These are phyloP conservation scores for Marronus borbonicus DNA, from an alignment of 2,888 invertebrate species.

Conservation along the genomic window DNA sequence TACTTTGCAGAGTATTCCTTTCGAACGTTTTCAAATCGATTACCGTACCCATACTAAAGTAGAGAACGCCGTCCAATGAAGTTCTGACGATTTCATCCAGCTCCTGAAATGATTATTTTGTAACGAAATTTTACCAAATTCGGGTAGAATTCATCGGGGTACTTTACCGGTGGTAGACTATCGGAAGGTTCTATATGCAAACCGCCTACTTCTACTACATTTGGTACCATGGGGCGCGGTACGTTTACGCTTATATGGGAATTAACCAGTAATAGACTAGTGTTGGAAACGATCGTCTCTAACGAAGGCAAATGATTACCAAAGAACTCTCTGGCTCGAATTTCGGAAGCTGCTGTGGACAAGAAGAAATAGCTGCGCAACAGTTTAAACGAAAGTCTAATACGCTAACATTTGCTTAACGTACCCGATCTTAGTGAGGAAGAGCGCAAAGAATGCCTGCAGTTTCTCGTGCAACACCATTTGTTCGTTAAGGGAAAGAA, in stretches of 20 bases:
- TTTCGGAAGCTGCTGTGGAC: slow-evolving; percentile 62
- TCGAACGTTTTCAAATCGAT: slow-evolving; percentile 53
- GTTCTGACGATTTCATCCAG: slow-evolving; percentile 65
- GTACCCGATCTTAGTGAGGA: slow-evolving; percentile 55
- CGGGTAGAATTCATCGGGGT: no score
- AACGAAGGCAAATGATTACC: slow-evolving; percentile 66
- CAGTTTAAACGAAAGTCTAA: slow-evolving; percentile 17
- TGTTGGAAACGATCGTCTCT: slow-evolving; percentile 67
- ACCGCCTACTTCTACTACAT: slow-evolving; percentile 71
- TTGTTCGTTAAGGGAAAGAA: slow-evolving; percentile 71
- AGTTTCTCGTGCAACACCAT: slow-evolving; percentile 73
- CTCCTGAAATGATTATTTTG: slow-evolving; percentile 64
- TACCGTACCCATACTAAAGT: slow-evolving; percentile 61
- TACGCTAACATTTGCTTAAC: slow-evolving; percentile 27
- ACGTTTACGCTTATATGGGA: slow-evolving; percentile 68
- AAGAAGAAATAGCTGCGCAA: slow-evolving; percentile 54
- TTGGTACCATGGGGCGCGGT: slow-evolving; percentile 67
- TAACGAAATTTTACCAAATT: background rate
- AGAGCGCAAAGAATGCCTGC: slow-evolving; percentile 67
- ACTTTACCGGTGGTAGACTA: slow-evolving; percentile 48
- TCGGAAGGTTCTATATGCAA: slow-evolving; percentile 67
- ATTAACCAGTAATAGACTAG: slow-evolving; percentile 69
- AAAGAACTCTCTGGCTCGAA: slow-evolving; percentile 71
- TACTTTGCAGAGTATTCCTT: slow-evolving; percentile 39
- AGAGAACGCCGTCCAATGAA: slow-evolving; percentile 67